Evolutionary conservation across 2,888 invertebrate species (phyloP).

Genomic region (Amiota mariae): DNA sequence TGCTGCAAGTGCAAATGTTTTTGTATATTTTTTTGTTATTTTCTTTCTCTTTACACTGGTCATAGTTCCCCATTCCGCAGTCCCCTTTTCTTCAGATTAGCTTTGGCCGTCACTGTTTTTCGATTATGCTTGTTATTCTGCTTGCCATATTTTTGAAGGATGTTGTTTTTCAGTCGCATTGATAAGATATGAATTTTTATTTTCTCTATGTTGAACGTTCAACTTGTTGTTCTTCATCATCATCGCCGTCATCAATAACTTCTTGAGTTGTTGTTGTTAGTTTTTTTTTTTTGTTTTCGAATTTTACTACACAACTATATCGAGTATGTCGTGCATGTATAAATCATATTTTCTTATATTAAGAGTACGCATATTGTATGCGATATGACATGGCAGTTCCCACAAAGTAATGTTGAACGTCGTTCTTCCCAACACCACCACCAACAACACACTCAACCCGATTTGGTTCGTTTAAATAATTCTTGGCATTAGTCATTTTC

Average conservation of each 20-base stretch:
- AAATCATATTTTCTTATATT: too few relatives aligned
- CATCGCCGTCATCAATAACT: too few relatives aligned
- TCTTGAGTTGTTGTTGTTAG: background rate
- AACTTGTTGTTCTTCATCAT: background rate
- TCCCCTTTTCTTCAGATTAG: background rate
- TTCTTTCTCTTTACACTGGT: conserved; percentile 3
- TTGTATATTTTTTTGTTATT: conserved; percentile 15
- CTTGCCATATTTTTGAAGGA: conserved; percentile 34
- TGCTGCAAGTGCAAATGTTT: conserved; percentile 33
- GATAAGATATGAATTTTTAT: conserved; percentile 48
- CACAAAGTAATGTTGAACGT: conserved; percentile 13
- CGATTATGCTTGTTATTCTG: conserved; percentile 25
- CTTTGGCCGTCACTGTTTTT: background rate
- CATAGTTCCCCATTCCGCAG: background rate
- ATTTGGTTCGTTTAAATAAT: background rate
- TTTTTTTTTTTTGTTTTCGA: background rate
- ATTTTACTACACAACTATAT: conserved; percentile 7
- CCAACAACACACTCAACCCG: background rate
- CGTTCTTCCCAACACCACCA: background rate
- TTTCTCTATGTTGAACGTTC: conserved; percentile 7
- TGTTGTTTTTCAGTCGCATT: conserved; percentile 36
- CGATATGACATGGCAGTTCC: background rate
- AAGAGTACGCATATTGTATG: too few relatives aligned
- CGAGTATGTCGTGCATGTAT: too few relatives aligned
- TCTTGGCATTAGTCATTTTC: conserved; percentile 7